A percentile compares a stretch with the other conserved stretches of the same genome.
phyloP scores from a whole-genome alignment of 2,888 invertebrate genomes.

The Cordilura impudica region DNA sequence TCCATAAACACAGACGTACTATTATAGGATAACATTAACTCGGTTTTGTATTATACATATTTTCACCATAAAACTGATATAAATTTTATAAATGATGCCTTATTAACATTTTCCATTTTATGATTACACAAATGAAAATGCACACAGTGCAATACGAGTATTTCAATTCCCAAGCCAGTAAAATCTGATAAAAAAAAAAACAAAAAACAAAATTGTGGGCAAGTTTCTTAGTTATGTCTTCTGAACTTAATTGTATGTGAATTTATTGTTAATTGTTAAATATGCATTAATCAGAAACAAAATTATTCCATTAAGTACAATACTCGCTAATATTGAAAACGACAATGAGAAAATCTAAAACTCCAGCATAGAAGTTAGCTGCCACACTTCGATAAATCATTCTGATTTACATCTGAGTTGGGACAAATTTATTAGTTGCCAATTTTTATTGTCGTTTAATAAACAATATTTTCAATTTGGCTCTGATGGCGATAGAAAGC shows the following conservation, averaged over 20 bases:
- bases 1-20: not conserved
- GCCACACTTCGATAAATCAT: too few relatives aligned
- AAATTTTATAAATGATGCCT: not conserved
- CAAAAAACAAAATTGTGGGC: not conserved
- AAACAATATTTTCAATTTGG: not conserved
- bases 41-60: not conserved
- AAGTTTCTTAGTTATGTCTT: not conserved
- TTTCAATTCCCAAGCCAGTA: not conserved
- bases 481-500: too few relatives aligned
- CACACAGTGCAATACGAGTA: constrained; percentile 7
- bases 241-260: constrained; percentile 25
- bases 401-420: too few relatives aligned
- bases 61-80: not conserved
- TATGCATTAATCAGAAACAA: not conserved
- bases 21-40: not conserved
- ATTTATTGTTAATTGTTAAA: constrained; percentile 14
- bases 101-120: constrained; percentile 1
- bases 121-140: constrained; percentile 11
- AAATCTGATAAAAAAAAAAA: not conserved
- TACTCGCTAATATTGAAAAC: too few relatives aligned
- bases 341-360: too few relatives aligned
- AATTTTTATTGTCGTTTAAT: not conserved
- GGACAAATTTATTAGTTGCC: too few relatives aligned
- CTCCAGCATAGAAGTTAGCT: too few relatives aligned
- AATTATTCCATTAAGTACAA: not conserved